A percentile compares a stretch with the other conserved stretches of the same genome.
Conservation (phyloP, 37 sponge, comb jelly and placozoan species). For the Mnemiopsis leidyi region DNA sequence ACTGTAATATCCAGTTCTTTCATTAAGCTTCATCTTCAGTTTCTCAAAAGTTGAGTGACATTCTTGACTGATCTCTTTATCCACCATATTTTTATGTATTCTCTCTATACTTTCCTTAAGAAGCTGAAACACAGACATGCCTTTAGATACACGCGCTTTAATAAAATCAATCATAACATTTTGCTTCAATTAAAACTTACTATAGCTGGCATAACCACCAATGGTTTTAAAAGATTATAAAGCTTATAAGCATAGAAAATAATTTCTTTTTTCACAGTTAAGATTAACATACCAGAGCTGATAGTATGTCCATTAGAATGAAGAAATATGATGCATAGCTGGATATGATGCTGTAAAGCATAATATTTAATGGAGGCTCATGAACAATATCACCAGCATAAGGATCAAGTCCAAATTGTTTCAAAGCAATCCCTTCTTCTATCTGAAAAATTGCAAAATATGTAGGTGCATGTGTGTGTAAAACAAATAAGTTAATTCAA, state of each 20-base stretch:
- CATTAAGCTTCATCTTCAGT: conserved; percentile 19
- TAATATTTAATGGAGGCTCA: conserved; percentile 15
- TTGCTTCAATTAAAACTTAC: too few species aligned
- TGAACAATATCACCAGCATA: conserved; percentile 58
- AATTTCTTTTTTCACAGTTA: too few species aligned
- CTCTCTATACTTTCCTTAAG: neutral
- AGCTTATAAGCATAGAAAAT: too few species aligned
- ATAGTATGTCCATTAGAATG: conserved; percentile 20
- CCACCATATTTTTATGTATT: conserved; percentile 43
- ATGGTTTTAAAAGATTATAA: too few species aligned
- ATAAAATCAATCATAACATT: too few species aligned
- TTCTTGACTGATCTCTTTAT: neutral
- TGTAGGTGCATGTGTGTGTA: too few species aligned
- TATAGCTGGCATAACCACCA: too few species aligned
- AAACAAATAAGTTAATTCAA: too few species aligned
- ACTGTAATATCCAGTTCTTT: conserved; percentile 44
- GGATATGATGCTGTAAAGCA: conserved; percentile 3
- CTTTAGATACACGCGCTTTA: too few species aligned
- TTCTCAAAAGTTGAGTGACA: neutral
- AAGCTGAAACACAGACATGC: conserved; percentile 40
- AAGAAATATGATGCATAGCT: conserved; percentile 8
- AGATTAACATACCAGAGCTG: too few species aligned
- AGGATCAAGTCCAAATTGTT: neutral
- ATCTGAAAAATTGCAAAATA: conserved; percentile 23
- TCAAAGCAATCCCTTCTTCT: conserved; percentile 46